Conservation (phyloP, 1,140 invertebrate species). For the Pomacea maculata region DNA sequence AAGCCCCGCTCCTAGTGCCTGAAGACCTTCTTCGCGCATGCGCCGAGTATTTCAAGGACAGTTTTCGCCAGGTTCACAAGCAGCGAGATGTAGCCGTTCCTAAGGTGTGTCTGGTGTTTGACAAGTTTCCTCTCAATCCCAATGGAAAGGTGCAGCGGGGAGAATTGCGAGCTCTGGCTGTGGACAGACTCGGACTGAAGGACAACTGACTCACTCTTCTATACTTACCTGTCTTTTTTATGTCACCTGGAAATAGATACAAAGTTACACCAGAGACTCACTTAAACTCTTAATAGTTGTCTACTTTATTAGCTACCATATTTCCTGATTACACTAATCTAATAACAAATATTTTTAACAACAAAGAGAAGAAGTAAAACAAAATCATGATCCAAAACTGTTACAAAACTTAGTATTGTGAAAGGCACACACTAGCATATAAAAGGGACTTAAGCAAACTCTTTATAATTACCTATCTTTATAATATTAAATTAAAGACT, state of each 20-base stretch:
- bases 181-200: not conserved
- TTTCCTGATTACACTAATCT: no score
- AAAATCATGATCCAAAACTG: not conserved
- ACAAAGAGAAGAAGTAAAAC: no score
- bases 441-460: no score
- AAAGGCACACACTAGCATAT: not conserved
- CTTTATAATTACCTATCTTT: no score
- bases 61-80: not conserved
- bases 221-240: no score
- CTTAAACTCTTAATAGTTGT: no score
- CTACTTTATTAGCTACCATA: no score
- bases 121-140: not conserved
- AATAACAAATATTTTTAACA: no score
- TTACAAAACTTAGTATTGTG: not conserved
- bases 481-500: no score
- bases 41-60: not conserved
- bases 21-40: not conserved
- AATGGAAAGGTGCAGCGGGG: not conserved
- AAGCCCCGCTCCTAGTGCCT: not conserved
- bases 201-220: no score
- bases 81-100: not conserved
- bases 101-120: constrained; percentile 3
- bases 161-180: not conserved
- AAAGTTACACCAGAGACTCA: no score
- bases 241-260: no score